Evolutionary conservation across 2,888 invertebrate genomes (phyloP), one percentile per base, ranked within the genome.

Genomic region (Bimastos eiseni): DNA sequence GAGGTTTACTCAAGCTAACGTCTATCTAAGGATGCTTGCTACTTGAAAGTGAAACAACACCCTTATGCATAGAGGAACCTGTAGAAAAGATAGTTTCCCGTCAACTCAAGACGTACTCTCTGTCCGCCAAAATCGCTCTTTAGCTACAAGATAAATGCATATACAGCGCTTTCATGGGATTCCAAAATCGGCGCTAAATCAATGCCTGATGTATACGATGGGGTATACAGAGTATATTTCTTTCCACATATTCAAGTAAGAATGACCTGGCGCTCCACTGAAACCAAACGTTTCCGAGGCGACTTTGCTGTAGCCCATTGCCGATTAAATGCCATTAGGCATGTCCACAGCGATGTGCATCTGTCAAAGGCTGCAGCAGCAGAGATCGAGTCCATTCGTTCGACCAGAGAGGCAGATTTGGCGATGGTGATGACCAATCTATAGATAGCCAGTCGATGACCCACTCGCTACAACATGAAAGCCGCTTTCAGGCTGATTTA

Each of bases 321-420:
- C 70, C 70, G 70, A 70, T 70, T 70, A 70, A 70, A n/a, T 70
- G 70, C n/a, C n/a, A 70, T 70, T 70, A 70, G 70, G 30, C n/a
- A n/a, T 70, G 70, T n/a, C 70, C 70, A 70, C 70, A n/a, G 70
- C 70, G 30, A 70, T 70, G 70, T 0, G n/a, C 8, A 70, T 70
- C 70, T 8, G 70, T 70, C 70, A 8, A 70, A 30, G 70, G 70
- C 70, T 2, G 30, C 5, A 44, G 44, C n/a, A n/a, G n/a, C n/a
- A n/a, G n/a, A n/a, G n/a, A 5, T 5, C 38, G 21, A 19, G 49
- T 49, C 49, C 49, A n/a, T 70, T n/a, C 70, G n/a, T n/a, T 8
- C n/a, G 11, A n/a, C n/a, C 70, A n/a, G 30, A 5, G 70, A 8
- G n/a, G 30, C n/a, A 70, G 70, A 70, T n/a, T 70, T 30, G 49